Conservation (phyloP, 2,888 invertebrate genomes). For the Acanthococcus lagerstroemiae region DNA sequence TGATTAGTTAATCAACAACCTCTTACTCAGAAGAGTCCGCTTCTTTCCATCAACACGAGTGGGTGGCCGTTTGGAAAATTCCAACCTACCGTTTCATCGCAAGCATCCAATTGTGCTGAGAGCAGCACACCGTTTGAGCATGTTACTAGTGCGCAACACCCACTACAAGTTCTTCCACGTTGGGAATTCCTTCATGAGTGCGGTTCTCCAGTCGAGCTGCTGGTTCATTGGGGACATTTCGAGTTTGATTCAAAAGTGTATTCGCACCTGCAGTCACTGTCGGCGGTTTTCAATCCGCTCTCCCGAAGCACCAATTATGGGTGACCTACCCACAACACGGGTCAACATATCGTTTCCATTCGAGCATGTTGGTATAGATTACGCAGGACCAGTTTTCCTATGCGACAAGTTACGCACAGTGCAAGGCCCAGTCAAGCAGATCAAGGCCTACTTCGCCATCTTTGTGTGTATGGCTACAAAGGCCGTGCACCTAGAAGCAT, state of each 20-base stretch:
- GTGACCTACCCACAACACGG: background rate
- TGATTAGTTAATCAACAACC: no score
- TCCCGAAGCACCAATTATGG: background rate
- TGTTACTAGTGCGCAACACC: background rate
- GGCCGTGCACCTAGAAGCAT: slow-evolving; percentile 40
- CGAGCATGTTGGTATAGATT: slow-evolving; percentile 39
- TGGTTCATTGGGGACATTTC: background rate
- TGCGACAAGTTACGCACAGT: no score
- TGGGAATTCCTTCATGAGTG: background rate
- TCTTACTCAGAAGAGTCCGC: no score
- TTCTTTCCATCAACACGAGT: no score
- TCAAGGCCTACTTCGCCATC: no score
- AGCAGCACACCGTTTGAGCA: background rate
- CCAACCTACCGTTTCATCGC: background rate
- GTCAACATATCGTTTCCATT: background rate
- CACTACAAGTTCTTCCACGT: background rate
- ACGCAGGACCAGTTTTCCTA: slow-evolving; percentile 36
- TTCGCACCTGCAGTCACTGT: background rate
- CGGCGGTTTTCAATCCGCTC: background rate
- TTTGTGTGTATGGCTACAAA: slow-evolving; percentile 38
- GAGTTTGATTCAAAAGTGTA: background rate
- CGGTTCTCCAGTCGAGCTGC: background rate
- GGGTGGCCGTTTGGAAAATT: slow-evolving; percentile 1
- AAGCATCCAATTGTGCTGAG: background rate
- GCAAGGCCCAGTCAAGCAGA: no score